A percentile compares a stretch with the other conserved stretches of the same genome.
Conservation (phyloP, 1,140 invertebrate species). For the Periplaneta americana region DNA sequence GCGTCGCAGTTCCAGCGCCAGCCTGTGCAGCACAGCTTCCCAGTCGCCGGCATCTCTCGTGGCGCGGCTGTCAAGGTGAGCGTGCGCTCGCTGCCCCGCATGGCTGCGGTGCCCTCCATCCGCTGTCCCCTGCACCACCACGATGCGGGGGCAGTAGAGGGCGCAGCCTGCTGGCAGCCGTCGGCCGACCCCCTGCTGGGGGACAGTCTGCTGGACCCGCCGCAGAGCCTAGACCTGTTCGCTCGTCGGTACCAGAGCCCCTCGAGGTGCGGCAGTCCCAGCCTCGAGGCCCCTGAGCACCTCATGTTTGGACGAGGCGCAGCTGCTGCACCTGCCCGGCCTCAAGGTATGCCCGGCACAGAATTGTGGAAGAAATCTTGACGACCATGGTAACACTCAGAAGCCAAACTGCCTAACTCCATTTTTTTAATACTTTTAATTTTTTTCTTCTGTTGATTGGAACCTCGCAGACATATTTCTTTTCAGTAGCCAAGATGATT, state of each 20-base stretch:
- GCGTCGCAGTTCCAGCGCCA: slow-evolving; percentile 54
- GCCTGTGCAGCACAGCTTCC: slow-evolving; percentile 79
- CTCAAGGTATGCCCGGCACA: too few relatives aligned
- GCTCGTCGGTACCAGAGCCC: slow-evolving; percentile 35
- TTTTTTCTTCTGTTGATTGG: too few relatives aligned
- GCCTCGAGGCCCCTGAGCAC: slow-evolving; percentile 37
- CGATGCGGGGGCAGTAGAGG: background rate
- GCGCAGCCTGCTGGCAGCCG: background rate
- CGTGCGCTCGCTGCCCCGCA: slow-evolving; percentile 60
- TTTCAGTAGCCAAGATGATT: too few relatives aligned
- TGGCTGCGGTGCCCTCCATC: slow-evolving; percentile 51
- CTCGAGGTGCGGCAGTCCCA: slow-evolving; percentile 21
- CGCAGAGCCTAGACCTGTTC: slow-evolving; percentile 27
- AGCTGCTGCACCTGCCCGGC: background rate
- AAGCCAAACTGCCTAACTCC: too few relatives aligned
- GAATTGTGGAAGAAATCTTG: too few relatives aligned
- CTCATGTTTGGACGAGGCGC: slow-evolving; percentile 29
- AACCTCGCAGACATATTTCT: too few relatives aligned
- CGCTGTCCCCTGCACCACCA: background rate
- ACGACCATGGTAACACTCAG: too few relatives aligned
- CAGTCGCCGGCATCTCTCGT: slow-evolving; percentile 29
- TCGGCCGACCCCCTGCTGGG: slow-evolving; percentile 28
- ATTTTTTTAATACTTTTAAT: too few relatives aligned
- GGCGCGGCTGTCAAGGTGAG: slow-evolving; percentile 37
- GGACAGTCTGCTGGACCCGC: slow-evolving; percentile 41